Evolutionary conservation across 2,888 invertebrate genomes (phyloP), one percentile per base, ranked within the genome.

Genomic region (Ditula angustiorana): DNA sequence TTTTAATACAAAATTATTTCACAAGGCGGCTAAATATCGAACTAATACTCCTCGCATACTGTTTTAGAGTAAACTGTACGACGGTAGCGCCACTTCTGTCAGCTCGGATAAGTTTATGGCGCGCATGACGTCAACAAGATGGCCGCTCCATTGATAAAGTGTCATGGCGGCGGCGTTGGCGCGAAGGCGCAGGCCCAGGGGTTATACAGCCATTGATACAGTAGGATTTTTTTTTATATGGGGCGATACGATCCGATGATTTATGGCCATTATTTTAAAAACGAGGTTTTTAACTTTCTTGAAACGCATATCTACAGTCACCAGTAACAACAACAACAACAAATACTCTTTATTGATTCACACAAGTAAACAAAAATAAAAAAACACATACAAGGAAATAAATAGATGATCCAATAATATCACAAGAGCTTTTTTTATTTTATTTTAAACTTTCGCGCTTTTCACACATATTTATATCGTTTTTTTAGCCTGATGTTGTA

Each of bases 141-240:
- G 89, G 90, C 85, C 65, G 72, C 59, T 76, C 84, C 92, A 92
- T 92, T 92, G 91, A 92, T 88, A 86, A 86, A 82, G 72, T 74
- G 80, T 78, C 77, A 80, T 77, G 81, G 81, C 78, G 77, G 73
- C 75, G 76, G 71, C 66, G 72, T 67, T 67, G 65, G 70, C 70
- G 71, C 68, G 68, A 68, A 71, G 72, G 87, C 87, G 88, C 86
- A 81, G 74, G 80, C 76, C 67, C 68, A 75, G 63, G 30, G 70
- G 64, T 70, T 86, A 87, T 86, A 87, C 83, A 78, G 71, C 85
- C 91, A 91, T 92, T 92, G 91, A 91, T 88, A 89, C 82, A 82
- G 80, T 71, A n/a, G 75, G 74, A 16, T 47, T 67, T 67, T 5
- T 21, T 19, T 79, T 88, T 83, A 80, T 16, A 82, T 7, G 23